phyloP scores from a whole-genome alignment of 2,113 vertebrate species.

The Caloenas nicobarica region DNA sequence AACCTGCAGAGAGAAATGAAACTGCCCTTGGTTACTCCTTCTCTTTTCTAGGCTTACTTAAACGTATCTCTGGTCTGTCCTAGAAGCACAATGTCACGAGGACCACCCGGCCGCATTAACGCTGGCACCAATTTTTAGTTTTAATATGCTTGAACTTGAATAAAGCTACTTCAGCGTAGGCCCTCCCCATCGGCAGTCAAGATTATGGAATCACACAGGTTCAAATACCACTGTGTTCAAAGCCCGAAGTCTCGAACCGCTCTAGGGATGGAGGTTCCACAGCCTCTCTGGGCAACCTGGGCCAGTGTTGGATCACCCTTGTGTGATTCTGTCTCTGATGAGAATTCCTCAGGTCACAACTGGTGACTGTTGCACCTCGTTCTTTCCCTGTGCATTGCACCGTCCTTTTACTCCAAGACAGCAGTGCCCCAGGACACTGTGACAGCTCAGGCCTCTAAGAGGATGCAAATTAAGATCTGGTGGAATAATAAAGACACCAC shows the following conservation, averaged over 20 bases:
- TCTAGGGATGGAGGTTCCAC: not conserved
- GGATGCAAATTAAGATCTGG: not conserved
- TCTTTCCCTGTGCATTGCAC: not conserved
- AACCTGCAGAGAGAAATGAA: constrained; percentile 79
- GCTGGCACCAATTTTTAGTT: not conserved
- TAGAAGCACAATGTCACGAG: fast-evolving
- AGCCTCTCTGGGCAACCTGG: too few relatives aligned
- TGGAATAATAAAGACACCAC: not conserved
- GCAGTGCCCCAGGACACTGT: not conserved
- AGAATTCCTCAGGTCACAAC: not conserved
- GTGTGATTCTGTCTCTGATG: not conserved
- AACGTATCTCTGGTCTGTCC: not conserved
- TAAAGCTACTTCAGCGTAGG: not conserved
- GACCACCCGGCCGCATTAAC: not conserved
- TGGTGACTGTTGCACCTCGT: not conserved
- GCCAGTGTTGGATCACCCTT: not conserved
- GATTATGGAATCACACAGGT: too few relatives aligned
- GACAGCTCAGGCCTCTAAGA: not conserved
- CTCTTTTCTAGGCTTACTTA: not conserved
- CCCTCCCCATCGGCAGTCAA: fast-evolving
- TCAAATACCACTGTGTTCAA: too few relatives aligned
- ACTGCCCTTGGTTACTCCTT: not conserved
- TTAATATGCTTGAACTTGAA: not conserved
- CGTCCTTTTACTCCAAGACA: not conserved
- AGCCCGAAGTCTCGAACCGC: not conserved